Base-by-base conservation (phyloP, 2,113 vertebrate species). In the Thomomys bottae region DNA sequence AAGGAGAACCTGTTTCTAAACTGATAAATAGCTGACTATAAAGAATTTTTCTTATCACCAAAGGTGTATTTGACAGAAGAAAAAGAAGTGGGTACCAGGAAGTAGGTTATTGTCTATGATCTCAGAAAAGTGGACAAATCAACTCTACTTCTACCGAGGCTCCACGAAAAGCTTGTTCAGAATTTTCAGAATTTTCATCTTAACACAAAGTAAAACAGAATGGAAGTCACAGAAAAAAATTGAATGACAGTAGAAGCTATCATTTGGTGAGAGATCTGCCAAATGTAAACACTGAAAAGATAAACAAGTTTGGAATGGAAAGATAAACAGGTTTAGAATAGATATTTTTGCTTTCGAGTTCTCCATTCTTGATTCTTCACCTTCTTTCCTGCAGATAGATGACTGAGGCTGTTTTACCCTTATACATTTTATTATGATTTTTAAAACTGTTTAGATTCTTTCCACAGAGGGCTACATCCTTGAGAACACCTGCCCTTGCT, bases 401-500 rank as follows among this genome's bases (percentile, higher is more conserved):
- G 32, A 89, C 24, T 54, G 57, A 38, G 78, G 79, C 32, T 70
- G 49, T 64, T 95, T 96, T 90, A 73, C 36, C 90, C 91, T 30
- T 71, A 6, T 11, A 18, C 54, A 94, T 97, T 86, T 97, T 93
- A 97, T 87, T 93, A 94, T 94, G 14, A 79, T 93, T 96, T 70
- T 85, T 34, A 94, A 36, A 94, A 83, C 18, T 49, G 90, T 96
- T 72, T 93, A 93, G 95, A 85, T 90, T 36, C 85, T 4, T 54
- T 32, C 70, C 94, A 92, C 95, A 92, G 94, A 83, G 93, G 94
- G 85, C 86, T 92, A 95, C 97, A 98, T 92, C 97, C 98, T 97
- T 96, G 91, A 67, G 71, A 98, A 98, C 98, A 98, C 98, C 98
- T 98, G 98, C 96, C 95, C 40, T 34, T 73, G 97, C 96, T 88